These are phyloP conservation scores for Cabera pusaria DNA, from an alignment of 2,888 invertebrate genomes.

Conservation along the genomic window DNA sequence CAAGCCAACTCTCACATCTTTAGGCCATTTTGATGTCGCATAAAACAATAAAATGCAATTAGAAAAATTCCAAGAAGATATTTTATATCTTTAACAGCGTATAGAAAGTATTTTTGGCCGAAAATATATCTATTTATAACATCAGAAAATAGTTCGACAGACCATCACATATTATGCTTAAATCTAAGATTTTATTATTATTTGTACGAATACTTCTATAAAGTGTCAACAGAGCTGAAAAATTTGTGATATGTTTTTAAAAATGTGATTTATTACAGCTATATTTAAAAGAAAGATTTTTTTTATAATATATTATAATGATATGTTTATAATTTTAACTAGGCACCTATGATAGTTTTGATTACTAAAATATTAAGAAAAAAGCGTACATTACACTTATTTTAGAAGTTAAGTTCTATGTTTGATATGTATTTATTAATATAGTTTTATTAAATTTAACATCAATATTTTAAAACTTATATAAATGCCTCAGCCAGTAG, in stretches of 20 bases:
- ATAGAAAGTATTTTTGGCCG: slow-evolving; percentile 48
- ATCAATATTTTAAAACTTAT: slow-evolving; percentile 61
- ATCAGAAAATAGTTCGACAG: slow-evolving; percentile 64
- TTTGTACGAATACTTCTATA: too few species aligned
- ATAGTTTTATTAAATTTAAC: slow-evolving; percentile 56
- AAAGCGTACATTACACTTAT: slow-evolving; percentile 42
- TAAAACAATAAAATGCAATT: slow-evolving; percentile 35
- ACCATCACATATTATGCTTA: slow-evolving; percentile 64
- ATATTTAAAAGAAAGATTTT: slow-evolving; percentile 34
- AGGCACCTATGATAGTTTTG: slow-evolving; percentile 63
- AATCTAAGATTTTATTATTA: slow-evolving; percentile 46
- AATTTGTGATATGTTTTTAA: slow-evolving; percentile 32
- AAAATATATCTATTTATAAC: slow-evolving; percentile 56
- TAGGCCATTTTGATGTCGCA: slow-evolving; percentile 55
- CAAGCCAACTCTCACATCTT: slow-evolving; percentile 29
- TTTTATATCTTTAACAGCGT: slow-evolving; percentile 69
- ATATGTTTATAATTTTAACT: slow-evolving; percentile 62
- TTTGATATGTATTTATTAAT: slow-evolving; percentile 58
- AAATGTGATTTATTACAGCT: slow-evolving; percentile 32
- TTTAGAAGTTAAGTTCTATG: slow-evolving; percentile 39
- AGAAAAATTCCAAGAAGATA: slow-evolving; percentile 55
- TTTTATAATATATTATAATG: slow-evolving; percentile 46
- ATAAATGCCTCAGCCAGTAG: slow-evolving; percentile 82
- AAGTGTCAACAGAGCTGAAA: slow-evolving; percentile 37
- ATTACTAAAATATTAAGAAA: slow-evolving; percentile 41